Evolutionary conservation across 2,888 invertebrate genomes (phyloP), one percentile per base, ranked within the genome.

Genomic region (Acleris emargana): DNA sequence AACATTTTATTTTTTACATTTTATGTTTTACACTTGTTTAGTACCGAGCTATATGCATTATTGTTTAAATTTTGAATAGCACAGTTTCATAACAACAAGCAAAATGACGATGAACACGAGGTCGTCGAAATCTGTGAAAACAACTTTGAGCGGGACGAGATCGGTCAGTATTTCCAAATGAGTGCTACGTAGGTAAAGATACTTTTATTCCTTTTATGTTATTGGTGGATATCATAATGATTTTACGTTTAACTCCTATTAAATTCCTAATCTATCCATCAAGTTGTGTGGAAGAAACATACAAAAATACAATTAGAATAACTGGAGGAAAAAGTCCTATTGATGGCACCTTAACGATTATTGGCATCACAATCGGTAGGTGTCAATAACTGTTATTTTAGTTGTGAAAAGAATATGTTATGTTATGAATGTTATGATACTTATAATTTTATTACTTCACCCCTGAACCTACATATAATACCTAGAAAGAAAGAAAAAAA

Each of bases 101-200:
- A 42, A 51, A 42, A 50, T 53, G 54, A 49, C 42, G 17, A 43
- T 53, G 6, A 50, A 64, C 25, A 1, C 38, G 13, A 59, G 47
- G 25, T 55, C 55, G 43, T 50, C 55, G 18, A 50, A 55, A 49
- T 58, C 53, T 5, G 25, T n/a, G 28, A 81, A 79, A 71, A 79
- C 81, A 38, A 70, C 76, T 18, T 71, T 78, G 57, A 77, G 71
- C 70, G 72, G 74, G 13, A 69, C 72, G 1, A 78, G 69, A 80
- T 81, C 83, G 78, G 83, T 82, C 77, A 70, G 63, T 62, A 25
- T 64, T 66, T 57, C 28, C 43, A 50, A 42, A 45, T 25, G 25
- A 45, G 11, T 6, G 22, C 55, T 25, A 22, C 6, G 22, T 22
- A 22, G 22, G 25, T 25, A 25, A 5, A 25, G 25, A 6, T 16